These are phyloP conservation scores for Drosophila lutescens DNA, from an alignment of 2,888 invertebrate genomes.

Conservation along the genomic window DNA sequence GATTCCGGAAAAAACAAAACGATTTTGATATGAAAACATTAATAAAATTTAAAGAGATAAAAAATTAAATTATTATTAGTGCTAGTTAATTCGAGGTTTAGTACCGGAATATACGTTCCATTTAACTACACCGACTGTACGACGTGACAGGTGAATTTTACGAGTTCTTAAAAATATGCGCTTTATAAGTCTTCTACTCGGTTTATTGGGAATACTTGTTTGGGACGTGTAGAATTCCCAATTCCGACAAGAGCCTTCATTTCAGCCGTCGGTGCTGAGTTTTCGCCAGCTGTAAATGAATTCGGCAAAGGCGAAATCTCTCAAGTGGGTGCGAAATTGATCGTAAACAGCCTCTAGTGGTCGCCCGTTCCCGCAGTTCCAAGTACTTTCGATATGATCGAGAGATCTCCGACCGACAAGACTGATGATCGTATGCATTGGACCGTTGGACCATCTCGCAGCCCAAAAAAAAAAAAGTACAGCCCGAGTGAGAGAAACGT, in stretches of 20 bases:
- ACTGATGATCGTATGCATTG: constrained; percentile 28
- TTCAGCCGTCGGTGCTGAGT: not conserved
- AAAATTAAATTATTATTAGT: not conserved
- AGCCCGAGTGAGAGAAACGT: constrained; percentile 43
- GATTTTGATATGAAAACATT: not conserved
- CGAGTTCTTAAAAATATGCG: too few species aligned
- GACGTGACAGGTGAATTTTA: too few species aligned
- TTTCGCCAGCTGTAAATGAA: constrained; percentile 38
- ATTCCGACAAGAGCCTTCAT: constrained; percentile 2
- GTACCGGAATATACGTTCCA: not conserved
- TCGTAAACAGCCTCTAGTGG: constrained; percentile 56
- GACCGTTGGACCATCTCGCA: constrained; percentile 22
- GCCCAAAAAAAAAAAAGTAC: constrained; percentile 20
- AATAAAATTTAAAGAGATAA: not conserved
- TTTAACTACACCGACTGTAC: too few species aligned
- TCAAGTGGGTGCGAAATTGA: constrained; percentile 74
- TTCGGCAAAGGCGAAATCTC: constrained; percentile 49
- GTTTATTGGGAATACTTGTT: not conserved
- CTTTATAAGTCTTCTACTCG: not conserved
- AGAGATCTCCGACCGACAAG: constrained; percentile 17
- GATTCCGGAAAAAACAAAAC: not conserved
- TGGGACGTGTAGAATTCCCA: not conserved
- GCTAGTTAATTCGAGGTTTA: not conserved
- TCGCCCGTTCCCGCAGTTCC: constrained; percentile 26
- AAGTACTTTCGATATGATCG: constrained; percentile 31